These are phyloP conservation scores for Enchytraeus crypticus DNA, from an alignment of 2,888 invertebrate species.

Conservation along the genomic window DNA sequence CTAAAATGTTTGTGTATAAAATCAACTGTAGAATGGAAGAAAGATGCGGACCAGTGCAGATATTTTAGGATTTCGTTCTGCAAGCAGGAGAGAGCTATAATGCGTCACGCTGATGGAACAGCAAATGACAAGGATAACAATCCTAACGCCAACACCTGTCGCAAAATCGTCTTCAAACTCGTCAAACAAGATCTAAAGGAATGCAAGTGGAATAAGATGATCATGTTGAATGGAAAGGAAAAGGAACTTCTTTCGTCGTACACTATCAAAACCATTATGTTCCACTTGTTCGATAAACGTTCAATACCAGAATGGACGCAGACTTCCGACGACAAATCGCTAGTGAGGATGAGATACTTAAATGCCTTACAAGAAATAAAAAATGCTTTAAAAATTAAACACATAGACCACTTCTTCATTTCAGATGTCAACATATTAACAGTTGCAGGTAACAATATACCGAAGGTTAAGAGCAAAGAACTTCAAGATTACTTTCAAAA, in stretches of 20 bases:
- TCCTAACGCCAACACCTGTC: not conserved
- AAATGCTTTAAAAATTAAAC: no score
- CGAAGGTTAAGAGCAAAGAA: no score
- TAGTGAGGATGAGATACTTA: no score
- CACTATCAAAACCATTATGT: not conserved
- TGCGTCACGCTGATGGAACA: not conserved
- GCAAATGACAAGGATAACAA: not conserved
- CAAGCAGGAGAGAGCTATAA: not conserved
- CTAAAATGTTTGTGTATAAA: no score
- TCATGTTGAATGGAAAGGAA: not conserved
- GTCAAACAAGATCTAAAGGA: not conserved
- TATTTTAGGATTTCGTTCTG: not conserved
- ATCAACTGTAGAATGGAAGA: not conserved
- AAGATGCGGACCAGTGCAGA: not conserved
- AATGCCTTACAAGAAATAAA: no score
- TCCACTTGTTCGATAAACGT: not conserved
- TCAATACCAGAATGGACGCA: no score
- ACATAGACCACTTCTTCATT: no score
- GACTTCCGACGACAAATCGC: no score
- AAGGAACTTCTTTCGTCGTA: not conserved
- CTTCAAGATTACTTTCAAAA: no score
- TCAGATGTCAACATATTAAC: no score
- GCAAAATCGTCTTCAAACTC: not conserved
- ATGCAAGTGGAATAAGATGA: not conserved
- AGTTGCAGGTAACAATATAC: no score